Percentiles rank a stretch among this genome's conserved stretches.
These are phyloP conservation scores for Anabas testudineus DNA, from an alignment of 2,797 vertebrate genomes.

Conservation along the genomic window DNA sequence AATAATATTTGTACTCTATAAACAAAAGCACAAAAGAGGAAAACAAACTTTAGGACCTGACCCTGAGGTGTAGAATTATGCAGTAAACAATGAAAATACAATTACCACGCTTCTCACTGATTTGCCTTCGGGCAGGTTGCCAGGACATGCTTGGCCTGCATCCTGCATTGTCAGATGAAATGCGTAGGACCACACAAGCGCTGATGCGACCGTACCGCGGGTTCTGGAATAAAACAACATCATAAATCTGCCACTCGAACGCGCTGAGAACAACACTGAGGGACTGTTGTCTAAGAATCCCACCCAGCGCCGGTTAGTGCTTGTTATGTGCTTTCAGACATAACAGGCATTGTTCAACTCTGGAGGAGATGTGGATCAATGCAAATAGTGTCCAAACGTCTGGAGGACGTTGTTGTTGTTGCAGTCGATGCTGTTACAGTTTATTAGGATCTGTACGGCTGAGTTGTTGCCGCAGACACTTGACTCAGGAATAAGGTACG, in stretches of 20 bases:
- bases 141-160: slow-evolving; percentile 54
- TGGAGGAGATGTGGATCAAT: slow-evolving; percentile 51
- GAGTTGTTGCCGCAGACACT: background rate
- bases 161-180: slow-evolving; percentile 65
- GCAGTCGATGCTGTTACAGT: slow-evolving; percentile 15
- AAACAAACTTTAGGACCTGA: slow-evolving; percentile 46
- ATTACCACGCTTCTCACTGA: slow-evolving; percentile 59
- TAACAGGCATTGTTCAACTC: slow-evolving; percentile 14
- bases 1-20: slow-evolving; percentile 76
- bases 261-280: slow-evolving; percentile 26
- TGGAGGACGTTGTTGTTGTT: slow-evolving; percentile 38
- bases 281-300: slow-evolving; percentile 46
- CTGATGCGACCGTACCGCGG: slow-evolving; percentile 50
- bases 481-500: background rate
- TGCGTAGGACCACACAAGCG: slow-evolving; percentile 58
- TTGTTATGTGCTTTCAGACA: slow-evolving; percentile 24
- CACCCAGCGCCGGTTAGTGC: slow-evolving; percentile 46
- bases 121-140: slow-evolving; percentile 62
- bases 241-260: slow-evolving; percentile 47
- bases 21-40: slow-evolving; percentile 60
- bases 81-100: slow-evolving; percentile 77
- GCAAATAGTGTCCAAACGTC: slow-evolving; percentile 34
- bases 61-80: slow-evolving; percentile 64
- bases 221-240: slow-evolving; percentile 49
- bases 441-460: slow-evolving; percentile 6